Conservation (phyloP, 2,888 invertebrate species). For the Drosophila mettleri region DNA sequence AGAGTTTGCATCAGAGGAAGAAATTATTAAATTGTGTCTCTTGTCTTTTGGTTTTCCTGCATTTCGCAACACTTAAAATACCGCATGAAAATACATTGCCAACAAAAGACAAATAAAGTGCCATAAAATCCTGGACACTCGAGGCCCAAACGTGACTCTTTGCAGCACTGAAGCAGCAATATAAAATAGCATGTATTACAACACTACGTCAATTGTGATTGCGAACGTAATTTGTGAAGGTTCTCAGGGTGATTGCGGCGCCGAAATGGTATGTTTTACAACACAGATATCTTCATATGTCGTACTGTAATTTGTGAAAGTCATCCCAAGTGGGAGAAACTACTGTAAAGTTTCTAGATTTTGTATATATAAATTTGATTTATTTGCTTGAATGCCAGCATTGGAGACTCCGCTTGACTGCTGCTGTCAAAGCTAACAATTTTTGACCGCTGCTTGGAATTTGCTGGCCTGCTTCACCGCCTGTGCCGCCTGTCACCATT, state of each 20-base stretch:
- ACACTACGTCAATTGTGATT: neutral
- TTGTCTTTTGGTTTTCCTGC: too few relatives aligned
- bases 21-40: neutral
- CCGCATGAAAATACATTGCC: neutral
- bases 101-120: neutral
- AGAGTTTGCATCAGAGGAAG: too few relatives aligned
- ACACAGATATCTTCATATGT: neutral
- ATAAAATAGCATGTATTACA: conserved; percentile 6
- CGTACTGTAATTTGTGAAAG: neutral
- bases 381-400: neutral
- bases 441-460: conserved; percentile 46
- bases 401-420: neutral
- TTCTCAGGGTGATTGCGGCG: neutral
- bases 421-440: conserved; percentile 23
- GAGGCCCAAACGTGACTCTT: neutral
- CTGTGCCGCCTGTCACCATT: neutral
- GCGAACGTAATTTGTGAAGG: neutral
- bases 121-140: neutral
- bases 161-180: neutral
- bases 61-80: neutral
- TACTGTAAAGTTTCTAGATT: neutral
- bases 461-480: conserved; percentile 18
- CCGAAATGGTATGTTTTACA: conserved; percentile 3
- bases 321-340: neutral
- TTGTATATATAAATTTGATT: neutral